These are phyloP conservation scores for Betta splendens DNA, from an alignment of 2,797 vertebrate genomes.

Conservation along the genomic window DNA sequence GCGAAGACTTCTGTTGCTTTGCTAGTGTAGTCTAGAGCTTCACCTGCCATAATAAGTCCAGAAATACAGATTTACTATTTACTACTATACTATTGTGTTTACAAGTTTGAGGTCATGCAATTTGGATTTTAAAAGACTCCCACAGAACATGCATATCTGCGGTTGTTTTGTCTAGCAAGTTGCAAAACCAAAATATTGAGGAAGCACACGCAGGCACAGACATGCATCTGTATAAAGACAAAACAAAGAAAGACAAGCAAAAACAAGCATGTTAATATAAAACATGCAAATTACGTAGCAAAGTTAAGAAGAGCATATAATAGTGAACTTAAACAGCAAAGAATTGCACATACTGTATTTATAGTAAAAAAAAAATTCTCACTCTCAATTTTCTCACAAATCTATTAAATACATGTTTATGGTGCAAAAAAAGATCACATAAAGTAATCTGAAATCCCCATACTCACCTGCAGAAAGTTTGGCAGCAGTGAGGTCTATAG, in stretches of 20 bases:
- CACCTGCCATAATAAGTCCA: conserved; percentile 92
- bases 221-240: conserved; percentile 91
- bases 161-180: conserved; percentile 86
- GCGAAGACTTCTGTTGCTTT: conserved; percentile 88
- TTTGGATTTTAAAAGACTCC: conserved; percentile 74
- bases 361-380: conserved; percentile 11
- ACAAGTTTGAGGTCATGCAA: conserved; percentile 77
- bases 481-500: conserved; percentile 95
- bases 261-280: conserved; percentile 65
- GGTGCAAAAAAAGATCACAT: conserved; percentile 60
- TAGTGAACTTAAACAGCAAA: conserved; percentile 3
- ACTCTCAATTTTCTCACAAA: too few relatives aligned
- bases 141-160: conserved; percentile 87
- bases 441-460: conserved; percentile 44
- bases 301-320: conserved; percentile 43
- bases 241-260: conserved; percentile 69
- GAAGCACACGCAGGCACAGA: conserved; percentile 94
- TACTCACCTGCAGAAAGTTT: conserved; percentile 94
- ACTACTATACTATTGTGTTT: conserved; percentile 6
- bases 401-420: conserved; percentile 22
- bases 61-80: conserved; percentile 64
- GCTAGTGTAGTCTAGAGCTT: conserved; percentile 96
- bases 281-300: conserved; percentile 72
- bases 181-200: conserved; percentile 89
- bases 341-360: conserved; percentile 32